Base-by-base conservation (phyloP, 2,888 invertebrate species). In the Thelaira solivaga region DNA sequence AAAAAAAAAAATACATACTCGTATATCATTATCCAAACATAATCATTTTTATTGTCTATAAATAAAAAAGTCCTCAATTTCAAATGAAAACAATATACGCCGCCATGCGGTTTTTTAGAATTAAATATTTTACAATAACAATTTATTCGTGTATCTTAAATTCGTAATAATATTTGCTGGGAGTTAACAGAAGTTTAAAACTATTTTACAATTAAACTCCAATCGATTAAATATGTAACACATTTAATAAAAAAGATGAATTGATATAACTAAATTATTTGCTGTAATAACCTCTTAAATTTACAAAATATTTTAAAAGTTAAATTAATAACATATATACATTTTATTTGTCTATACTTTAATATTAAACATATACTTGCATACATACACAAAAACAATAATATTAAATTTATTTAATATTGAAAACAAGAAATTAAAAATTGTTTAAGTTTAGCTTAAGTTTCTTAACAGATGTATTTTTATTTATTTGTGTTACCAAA, bases 121-220 rank as follows among this genome's bases (percentile, higher is more conserved):
- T 65, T 77, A 62, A 55, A 62, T 36, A 74, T 78, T 74, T 74
- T 74, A 74, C 67, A 61, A 68, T 47, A 74, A 61, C 36, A 43
- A 43, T 74, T 29, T 74, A 31, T 53, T 71, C 61, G 69, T 65
- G 45, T 53, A 74, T 59, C 65, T 72, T 73, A 36, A 78, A 65
- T 59, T 45, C 53, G 18, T 53, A 41, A 55, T 49, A 34, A 41
- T 65, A 78, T 74, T 65, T 65, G 65, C 69, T 65, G 69, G 65
- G 65, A 78, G 78, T 78, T 78, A 74, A 74, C 53, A 68, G 49
- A 74, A 78, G 78, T 78, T 78, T 74, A 69, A 78, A 78, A 78
- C 78, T 78, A 78, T 78, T 78, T 78, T 74, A 74, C 69, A 78
- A 55, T 74, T 61, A 65, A 71, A 78, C 78, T 78, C 74, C 59